Conservation (phyloP, 2,113 vertebrate species). For the Nettapus auritus region DNA sequence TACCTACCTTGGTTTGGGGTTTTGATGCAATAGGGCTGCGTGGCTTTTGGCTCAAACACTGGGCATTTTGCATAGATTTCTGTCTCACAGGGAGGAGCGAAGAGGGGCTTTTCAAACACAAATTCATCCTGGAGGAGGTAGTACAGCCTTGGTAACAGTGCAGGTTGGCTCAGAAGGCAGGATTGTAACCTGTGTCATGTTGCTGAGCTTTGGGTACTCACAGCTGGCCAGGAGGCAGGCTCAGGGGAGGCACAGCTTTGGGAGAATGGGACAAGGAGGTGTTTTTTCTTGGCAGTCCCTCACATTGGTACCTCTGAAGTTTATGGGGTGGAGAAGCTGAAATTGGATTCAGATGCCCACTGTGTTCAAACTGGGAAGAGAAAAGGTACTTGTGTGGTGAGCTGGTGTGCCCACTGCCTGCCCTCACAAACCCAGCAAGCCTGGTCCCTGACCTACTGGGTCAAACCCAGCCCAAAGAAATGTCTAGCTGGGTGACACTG, state of each 20-base stretch:
- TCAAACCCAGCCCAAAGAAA: background rate
- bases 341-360: background rate
- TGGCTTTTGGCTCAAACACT: rapidly evolving
- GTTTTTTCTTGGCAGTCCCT: background rate
- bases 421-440: background rate
- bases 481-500: background rate
- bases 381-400: background rate
- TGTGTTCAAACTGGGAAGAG: background rate
- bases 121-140: background rate
- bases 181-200: rapidly evolving
- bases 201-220: background rate
- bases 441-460: background rate
- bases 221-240: background rate
- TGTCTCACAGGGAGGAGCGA: background rate
- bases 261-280: background rate
- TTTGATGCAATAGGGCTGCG: background rate
- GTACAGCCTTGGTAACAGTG: rapidly evolving
- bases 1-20: rapidly evolving
- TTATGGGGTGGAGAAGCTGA: background rate
- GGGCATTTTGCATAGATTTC: background rate
- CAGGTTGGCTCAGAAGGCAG: background rate
- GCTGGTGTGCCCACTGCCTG: rapidly evolving
- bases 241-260: background rate
- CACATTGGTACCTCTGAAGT: background rate
- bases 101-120: rapidly evolving